phyloP scores from a whole-genome alignment of 1,140 invertebrate species.

The Heliothis subflexa region DNA sequence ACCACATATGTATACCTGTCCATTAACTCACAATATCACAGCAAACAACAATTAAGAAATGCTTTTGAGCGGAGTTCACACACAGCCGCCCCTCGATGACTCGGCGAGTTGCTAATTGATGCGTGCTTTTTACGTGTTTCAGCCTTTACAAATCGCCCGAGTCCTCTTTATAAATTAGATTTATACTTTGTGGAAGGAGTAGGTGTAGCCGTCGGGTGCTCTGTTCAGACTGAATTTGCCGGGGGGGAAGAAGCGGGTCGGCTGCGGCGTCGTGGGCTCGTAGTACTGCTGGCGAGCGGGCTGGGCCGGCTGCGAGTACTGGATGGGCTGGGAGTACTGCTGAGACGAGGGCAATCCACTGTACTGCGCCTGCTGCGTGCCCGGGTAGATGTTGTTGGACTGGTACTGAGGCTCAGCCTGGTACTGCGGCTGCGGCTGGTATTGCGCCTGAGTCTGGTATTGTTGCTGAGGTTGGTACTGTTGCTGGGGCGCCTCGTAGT shows the following conservation, averaged over 20 bases:
- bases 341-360: slow-evolving; percentile 78
- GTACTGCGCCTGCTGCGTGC: slow-evolving; percentile 77
- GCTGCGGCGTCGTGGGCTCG: slow-evolving; percentile 88
- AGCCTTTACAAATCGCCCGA: slow-evolving; percentile 69
- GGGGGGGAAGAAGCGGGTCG: slow-evolving; percentile 92
- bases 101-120: slow-evolving; percentile 76
- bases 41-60: slow-evolving; percentile 83
- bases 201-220: slow-evolving; percentile 94
- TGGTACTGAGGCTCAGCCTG: slow-evolving; percentile 61
- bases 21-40: slow-evolving; percentile 84
- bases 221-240: slow-evolving; percentile 94
- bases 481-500: slow-evolving; percentile 69
- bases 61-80: slow-evolving; percentile 68
- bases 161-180: slow-evolving; percentile 63
- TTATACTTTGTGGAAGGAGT: slow-evolving; percentile 90
- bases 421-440: slow-evolving; percentile 69
- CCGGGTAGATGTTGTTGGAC: slow-evolving; percentile 82
- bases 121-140: slow-evolving; percentile 70
- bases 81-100: slow-evolving; percentile 68
- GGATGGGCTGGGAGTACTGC: slow-evolving; percentile 71
- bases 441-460: slow-evolving; percentile 74
- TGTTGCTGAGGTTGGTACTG: slow-evolving; percentile 77
- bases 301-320: slow-evolving; percentile 75
- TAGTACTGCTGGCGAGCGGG: slow-evolving; percentile 80
- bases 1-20: slow-evolving; percentile 73